Percentiles rank a stretch among this genome's conserved stretches.
These are phyloP conservation scores for Pyrgilauda ruficollis DNA, from an alignment of 2,113 vertebrate genomes.

Conservation along the genomic window DNA sequence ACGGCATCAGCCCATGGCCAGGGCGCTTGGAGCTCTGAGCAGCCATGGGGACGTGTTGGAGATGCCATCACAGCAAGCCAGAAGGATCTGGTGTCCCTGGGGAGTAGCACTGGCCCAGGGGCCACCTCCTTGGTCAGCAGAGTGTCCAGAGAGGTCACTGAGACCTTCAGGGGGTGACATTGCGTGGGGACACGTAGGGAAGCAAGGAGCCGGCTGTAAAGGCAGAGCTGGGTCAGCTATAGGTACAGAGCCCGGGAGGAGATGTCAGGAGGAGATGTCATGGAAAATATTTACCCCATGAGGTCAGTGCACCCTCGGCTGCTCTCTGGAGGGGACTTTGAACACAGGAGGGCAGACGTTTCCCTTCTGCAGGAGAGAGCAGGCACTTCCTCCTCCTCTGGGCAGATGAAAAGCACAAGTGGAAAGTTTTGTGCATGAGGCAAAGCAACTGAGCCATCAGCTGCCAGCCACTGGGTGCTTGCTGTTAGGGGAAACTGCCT, in stretches of 20 bases:
- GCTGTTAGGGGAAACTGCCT: not conserved
- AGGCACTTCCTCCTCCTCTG: not conserved
- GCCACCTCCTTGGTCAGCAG: not conserved
- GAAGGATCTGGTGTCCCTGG: not conserved
- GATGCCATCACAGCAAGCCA: not conserved
- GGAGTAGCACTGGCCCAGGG: not conserved
- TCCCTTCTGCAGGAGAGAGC: constrained; percentile 3
- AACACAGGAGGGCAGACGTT: constrained; percentile 34
- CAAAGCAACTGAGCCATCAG: not conserved
- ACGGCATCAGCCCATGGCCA: not conserved
- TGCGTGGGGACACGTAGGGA: accelerated
- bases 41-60: not conserved
- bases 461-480: not conserved
- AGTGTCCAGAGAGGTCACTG: not conserved
- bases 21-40: accelerated
- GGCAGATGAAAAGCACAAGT: not conserved
- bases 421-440: not conserved
- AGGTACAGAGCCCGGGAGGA: not conserved
- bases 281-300: constrained; percentile 39
- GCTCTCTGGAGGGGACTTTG: constrained; percentile 43
- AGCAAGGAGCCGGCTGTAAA: not conserved
- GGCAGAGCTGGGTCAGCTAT: not conserved
- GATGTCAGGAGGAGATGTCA: not conserved
- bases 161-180: not conserved
- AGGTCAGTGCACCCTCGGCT: constrained; percentile 39